These are phyloP conservation scores for Tympanuchus pallidicinctus DNA, from an alignment of 2,113 vertebrate species.

Conservation along the genomic window DNA sequence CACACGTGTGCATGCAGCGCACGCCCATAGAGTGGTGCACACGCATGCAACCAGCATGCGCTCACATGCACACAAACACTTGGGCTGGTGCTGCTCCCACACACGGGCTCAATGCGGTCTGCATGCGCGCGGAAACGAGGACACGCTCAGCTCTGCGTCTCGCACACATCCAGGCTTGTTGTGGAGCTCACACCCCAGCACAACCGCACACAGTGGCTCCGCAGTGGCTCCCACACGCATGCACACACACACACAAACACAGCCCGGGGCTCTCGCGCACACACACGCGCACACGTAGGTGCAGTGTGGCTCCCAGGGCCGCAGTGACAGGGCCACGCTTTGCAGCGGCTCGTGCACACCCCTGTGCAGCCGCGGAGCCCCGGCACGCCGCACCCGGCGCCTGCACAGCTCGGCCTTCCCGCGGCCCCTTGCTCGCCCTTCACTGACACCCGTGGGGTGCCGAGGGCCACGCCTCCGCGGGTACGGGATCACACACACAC, in stretches of 20 bases:
- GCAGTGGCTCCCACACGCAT: background rate
- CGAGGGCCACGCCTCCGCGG: background rate
- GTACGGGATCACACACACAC: background rate
- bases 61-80: background rate
- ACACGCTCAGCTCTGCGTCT: background rate
- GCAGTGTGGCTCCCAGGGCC: background rate
- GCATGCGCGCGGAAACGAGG: background rate
- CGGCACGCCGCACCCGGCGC: background rate
- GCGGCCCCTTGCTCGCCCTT: background rate
- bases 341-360: background rate
- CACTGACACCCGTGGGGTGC: background rate
- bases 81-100: background rate
- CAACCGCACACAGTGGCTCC: background rate
- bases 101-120: background rate
- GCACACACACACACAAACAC: background rate
- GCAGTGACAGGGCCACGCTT: background rate
- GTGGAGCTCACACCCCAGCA: background rate
- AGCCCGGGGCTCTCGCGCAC: background rate
- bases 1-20: background rate
- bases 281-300: background rate
- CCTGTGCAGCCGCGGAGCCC: background rate
- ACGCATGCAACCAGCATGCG: background rate
- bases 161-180: accelerated
- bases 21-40: background rate
- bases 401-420: background rate